Conservation (phyloP, 2,888 invertebrate genomes). For the Mechanitis mazaeus region DNA sequence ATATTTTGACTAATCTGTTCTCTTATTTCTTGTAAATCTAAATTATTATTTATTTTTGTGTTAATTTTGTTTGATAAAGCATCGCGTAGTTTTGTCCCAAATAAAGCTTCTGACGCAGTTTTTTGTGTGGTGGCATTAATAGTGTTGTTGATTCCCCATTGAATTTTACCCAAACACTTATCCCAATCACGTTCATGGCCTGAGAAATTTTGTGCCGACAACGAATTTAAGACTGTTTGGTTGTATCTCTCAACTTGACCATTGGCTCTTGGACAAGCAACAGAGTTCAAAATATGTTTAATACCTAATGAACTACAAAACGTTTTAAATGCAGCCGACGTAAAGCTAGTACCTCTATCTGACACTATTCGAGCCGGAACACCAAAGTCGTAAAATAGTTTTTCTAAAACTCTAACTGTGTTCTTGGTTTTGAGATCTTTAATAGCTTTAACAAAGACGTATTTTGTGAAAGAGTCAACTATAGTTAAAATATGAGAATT, state of each 20-base stretch:
- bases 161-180: conserved; percentile 20
- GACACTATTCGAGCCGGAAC: conserved; percentile 35
- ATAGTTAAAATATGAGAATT: conserved; percentile 41
- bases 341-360: conserved; percentile 48
- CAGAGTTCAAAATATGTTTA: conserved; percentile 34
- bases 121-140: conserved; percentile 21
- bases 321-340: conserved; percentile 37
- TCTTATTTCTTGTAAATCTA: too few species aligned
- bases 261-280: conserved; percentile 27
- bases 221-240: conserved; percentile 17
- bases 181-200: conserved; percentile 20
- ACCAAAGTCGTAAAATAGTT: conserved; percentile 32
- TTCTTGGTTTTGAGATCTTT: conserved; percentile 35
- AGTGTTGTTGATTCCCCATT: conserved; percentile 26
- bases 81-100: conserved; percentile 22
- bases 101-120: conserved; percentile 36
- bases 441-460: conserved; percentile 38
- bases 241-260: conserved; percentile 36
- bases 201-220: conserved; percentile 11
- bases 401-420: conserved; percentile 35
- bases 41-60: too few species aligned
- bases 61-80: too few species aligned
- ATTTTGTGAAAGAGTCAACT: conserved; percentile 49
- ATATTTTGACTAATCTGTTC: too few species aligned
- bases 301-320: conserved; percentile 35